Evolutionary conservation across 2,888 invertebrate species (phyloP).

Genomic region (Sericinus montela): DNA sequence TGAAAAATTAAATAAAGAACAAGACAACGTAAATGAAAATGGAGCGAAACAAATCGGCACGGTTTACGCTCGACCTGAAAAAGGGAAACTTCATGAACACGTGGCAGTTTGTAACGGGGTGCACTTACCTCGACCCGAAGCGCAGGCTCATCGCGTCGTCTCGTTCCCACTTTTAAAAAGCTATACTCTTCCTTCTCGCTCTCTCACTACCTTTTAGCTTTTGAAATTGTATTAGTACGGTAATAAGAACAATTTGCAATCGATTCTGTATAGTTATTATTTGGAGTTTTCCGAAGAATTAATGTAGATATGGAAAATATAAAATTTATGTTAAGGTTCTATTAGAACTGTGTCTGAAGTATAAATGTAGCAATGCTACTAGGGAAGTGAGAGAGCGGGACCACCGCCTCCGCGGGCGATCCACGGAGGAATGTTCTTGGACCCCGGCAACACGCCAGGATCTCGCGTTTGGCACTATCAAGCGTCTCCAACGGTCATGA

Average conservation of each 20-base stretch:
- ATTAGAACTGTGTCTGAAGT: constrained; percentile 14
- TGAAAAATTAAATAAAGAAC: too few relatives aligned
- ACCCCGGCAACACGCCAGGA: constrained; percentile 65
- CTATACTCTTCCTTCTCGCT: constrained; percentile 52
- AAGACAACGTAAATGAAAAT: constrained; percentile 29
- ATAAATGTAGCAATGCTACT: constrained; percentile 34
- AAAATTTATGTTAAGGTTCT: constrained; percentile 27
- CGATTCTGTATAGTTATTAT: constrained; percentile 2
- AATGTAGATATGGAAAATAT: constrained; percentile 1
- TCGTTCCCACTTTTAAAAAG: constrained; percentile 73
- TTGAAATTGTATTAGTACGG: constrained; percentile 19
- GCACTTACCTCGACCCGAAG: constrained; percentile 70
- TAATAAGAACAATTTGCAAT: constrained; percentile 11
- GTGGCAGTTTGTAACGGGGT: constrained; percentile 54
- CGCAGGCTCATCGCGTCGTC: constrained; percentile 66
- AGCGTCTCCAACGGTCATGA: constrained; percentile 64
- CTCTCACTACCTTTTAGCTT: constrained; percentile 61
- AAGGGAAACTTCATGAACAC: constrained; percentile 61
- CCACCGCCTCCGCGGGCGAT: constrained; percentile 72
- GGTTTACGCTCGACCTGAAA: constrained; percentile 39
- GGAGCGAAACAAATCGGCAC: constrained; percentile 16
- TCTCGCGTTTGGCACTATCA: constrained; percentile 62
- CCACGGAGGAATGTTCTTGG: constrained; percentile 70
- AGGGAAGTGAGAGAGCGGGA: constrained; percentile 72
- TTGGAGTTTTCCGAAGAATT: constrained; percentile 7